A percentile compares a stretch with the other conserved stretches of the same genome.
Conservation (phyloP, 2,888 invertebrate genomes). For the Cheilosia grossa region DNA sequence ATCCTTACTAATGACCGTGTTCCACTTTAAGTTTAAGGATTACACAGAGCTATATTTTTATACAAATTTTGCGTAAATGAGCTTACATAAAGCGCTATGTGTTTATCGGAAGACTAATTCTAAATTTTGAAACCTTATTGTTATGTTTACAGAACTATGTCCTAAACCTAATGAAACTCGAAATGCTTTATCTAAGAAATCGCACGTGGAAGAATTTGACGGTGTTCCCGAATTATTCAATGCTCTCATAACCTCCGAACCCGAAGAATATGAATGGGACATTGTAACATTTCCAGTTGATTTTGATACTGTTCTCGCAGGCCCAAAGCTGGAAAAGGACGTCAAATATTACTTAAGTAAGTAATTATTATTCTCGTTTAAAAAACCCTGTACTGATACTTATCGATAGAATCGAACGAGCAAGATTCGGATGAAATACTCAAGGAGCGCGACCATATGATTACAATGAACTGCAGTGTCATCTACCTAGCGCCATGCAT, state of each 20-base stretch:
- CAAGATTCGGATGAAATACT: constrained; percentile 85
- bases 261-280: constrained; percentile 93
- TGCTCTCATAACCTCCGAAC: constrained; percentile 89
- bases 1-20: too few species aligned
- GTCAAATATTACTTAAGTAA: constrained; percentile 89
- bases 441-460: constrained; percentile 84
- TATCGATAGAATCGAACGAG: constrained; percentile 86
- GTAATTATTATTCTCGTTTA: constrained; percentile 76
- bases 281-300: constrained; percentile 92
- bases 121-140: background rate
- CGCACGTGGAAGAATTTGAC: constrained; percentile 93
- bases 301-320: constrained; percentile 87
- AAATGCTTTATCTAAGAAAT: constrained; percentile 89
- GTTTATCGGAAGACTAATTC: constrained; percentile 1
- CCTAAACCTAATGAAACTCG: constrained; percentile 92
- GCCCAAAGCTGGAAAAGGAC: constrained; percentile 88
- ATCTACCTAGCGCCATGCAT: constrained; percentile 95
- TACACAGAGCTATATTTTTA: too few species aligned
- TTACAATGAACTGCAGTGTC: constrained; percentile 94
- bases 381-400: constrained; percentile 2
- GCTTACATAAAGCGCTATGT: too few species aligned
- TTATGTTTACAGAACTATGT: constrained; percentile 89
- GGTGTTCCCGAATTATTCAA: constrained; percentile 93
- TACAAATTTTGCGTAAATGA: too few species aligned
- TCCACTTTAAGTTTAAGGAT: too few species aligned